phyloP scores from a whole-genome alignment of 1,140 invertebrate genomes.

The Schmidtea mediterranea region DNA sequence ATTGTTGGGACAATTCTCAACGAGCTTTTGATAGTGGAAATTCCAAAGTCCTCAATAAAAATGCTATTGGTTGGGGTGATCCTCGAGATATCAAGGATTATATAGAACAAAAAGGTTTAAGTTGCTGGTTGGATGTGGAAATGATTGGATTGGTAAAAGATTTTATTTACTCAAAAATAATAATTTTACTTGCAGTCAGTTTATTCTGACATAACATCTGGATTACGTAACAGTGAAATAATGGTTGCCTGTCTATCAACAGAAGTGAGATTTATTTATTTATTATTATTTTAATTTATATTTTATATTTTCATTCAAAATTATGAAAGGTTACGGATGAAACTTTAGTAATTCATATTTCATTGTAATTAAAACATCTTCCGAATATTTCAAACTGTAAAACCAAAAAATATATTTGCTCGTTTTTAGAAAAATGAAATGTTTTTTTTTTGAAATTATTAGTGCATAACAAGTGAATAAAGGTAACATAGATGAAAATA shows the following conservation, averaged over 20 bases:
- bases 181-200: constrained; percentile 8
- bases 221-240: constrained; percentile 15
- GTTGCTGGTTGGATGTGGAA: constrained; percentile 20
- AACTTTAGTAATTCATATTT: no score
- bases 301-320: no score
- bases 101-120: constrained; percentile 14
- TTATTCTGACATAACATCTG: constrained; percentile 18
- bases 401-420: no score
- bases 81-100: constrained; percentile 16
- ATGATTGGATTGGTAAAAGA: constrained; percentile 16
- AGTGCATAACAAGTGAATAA: no score
- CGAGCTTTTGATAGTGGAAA: constrained; percentile 12
- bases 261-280: constrained; percentile 13
- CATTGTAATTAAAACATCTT: no score
- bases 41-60: constrained; percentile 8
- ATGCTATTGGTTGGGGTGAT: constrained; percentile 16
- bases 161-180: background rate
- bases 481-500: no score
- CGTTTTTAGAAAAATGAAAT: no score
- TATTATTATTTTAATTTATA: background rate
- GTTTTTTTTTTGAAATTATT: no score
- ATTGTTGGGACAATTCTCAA: constrained; percentile 9
- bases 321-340: no score
- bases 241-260: constrained; percentile 19
- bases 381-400: no score